Evolutionary conservation across 2,113 vertebrate genomes (phyloP), one percentile per base, ranked within the genome.

Genomic region (Zosterops lateralis): DNA sequence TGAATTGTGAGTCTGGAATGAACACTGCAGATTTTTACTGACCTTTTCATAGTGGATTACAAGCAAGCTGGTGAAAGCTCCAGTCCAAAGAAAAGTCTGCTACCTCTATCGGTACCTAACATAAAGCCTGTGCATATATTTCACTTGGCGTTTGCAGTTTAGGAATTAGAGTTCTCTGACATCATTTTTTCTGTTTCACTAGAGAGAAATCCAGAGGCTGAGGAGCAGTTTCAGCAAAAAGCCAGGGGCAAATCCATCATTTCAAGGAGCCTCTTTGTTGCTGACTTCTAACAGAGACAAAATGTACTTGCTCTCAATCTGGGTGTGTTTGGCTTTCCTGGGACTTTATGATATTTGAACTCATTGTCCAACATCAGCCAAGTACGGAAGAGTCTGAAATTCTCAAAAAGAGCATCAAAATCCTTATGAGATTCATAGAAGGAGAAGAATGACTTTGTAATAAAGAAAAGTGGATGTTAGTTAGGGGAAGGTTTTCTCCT

Each of bases 41-140:
- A 90, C 74, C 45, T 92, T 96, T 94, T 84, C 42, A 22, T 66
- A 76, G 60, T 32, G 54, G 54, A 89, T 94, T 91, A 65, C 44
- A 76, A 53, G 57, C 36, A 76, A 82, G 32, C 31, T 51, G 60
- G 18, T 31, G 72, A 87, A 91, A 91, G 7, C 24, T 62, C 16
- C 65, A 65, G 51, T 82, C n/a, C 67, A 68, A 48, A 58, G 76
- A 93, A 84, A 88, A 54, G 40, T 92, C 77, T 84, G 12, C 29
- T 75, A 6, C 42, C 29, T 72, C 78, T 79, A 75, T 26, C 6
- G 4, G 38, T 62, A 67, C 29, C 38, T 53, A 81, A 38, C 65
- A 38, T 34, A 84, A 78, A 84, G 10, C 36, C 57, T 65, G 36
- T n/a, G 70, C 5, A 4, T 47, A 40, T 31, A 77, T 61, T 48